Conservation (phyloP, 2,888 invertebrate genomes). For the Himalopsyche kuldschensis region DNA sequence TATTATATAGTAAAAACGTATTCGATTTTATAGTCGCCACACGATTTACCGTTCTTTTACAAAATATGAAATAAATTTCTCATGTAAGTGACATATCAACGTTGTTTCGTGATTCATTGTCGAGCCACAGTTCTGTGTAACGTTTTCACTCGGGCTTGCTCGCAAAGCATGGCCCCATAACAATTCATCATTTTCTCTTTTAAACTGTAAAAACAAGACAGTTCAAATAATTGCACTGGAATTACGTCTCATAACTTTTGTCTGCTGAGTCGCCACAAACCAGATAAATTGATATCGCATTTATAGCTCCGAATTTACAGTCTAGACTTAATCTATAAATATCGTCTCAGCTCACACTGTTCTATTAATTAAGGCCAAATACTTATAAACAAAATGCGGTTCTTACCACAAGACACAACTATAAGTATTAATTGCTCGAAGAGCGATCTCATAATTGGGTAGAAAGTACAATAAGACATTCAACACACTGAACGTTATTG, state of each 20-base stretch:
- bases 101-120: conserved; percentile 10
- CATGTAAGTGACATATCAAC: neutral
- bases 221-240: conserved; percentile 27
- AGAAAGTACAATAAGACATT: too few species aligned
- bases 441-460: too few species aligned
- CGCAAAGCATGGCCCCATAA: conserved; percentile 6
- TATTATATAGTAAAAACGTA: too few species aligned
- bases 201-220: conserved; percentile 19
- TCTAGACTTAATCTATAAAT: neutral
- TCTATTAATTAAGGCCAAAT: too few species aligned
- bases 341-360: neutral
- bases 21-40: too few species aligned
- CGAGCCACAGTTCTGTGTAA: conserved; percentile 9
- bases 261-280: neutral
- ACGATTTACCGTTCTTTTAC: too few species aligned
- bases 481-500: too few species aligned
- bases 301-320: neutral
- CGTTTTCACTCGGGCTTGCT: neutral
- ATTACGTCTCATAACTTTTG: neutral
- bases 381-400: too few species aligned
- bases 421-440: too few species aligned
- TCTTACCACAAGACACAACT: too few species aligned
- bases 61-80: neutral
- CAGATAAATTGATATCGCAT: neutral
- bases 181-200: conserved; percentile 28